These are phyloP conservation scores for Drosophila miranda DNA, from an alignment of 1,140 invertebrate species.

Conservation along the genomic window DNA sequence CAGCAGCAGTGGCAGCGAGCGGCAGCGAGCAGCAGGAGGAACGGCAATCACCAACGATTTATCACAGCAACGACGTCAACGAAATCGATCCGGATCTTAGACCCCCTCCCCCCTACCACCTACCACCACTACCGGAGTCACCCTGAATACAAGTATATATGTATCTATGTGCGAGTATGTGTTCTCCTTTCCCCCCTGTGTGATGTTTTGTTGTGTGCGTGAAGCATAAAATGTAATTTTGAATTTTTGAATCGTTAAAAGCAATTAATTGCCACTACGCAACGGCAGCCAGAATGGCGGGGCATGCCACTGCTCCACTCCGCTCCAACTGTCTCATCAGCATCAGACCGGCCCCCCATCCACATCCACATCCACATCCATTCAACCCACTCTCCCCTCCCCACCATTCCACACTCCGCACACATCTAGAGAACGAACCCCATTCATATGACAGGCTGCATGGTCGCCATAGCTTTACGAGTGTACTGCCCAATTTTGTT, in stretches of 20 bases:
- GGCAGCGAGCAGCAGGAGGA: conserved; percentile 7
- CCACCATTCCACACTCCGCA: not conserved
- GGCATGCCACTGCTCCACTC: conserved; percentile 16
- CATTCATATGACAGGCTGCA: conserved; percentile 40
- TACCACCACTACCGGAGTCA: not conserved
- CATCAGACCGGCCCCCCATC: conserved; percentile 37
- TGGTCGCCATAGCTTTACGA: conserved; percentile 55
- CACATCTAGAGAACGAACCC: conserved; percentile 6
- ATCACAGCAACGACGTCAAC: conserved; percentile 75
- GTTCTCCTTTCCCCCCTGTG: not conserved
- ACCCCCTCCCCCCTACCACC: conserved; percentile 16
- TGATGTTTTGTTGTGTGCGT: conserved; percentile 37
- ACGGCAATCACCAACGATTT: conserved; percentile 66
- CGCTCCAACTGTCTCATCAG: conserved; percentile 27
- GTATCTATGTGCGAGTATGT: not conserved
- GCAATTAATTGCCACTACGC: conserved; percentile 79
- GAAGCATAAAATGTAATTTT: conserved; percentile 77
- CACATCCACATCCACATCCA: conserved; percentile 7
- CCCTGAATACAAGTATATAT: conserved; percentile 17
- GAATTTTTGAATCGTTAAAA: conserved; percentile 81
- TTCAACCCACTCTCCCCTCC: conserved; percentile 7
- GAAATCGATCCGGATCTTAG: conserved; percentile 77
- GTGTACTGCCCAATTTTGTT: conserved; percentile 72
- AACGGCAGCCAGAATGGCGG: conserved; percentile 71
- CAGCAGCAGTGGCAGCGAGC: conserved; percentile 31